Percentiles rank a stretch among this genome's conserved stretches.
Evolutionary conservation across 2,888 invertebrate genomes (phyloP).

Genomic region (Noctua pronuba): DNA sequence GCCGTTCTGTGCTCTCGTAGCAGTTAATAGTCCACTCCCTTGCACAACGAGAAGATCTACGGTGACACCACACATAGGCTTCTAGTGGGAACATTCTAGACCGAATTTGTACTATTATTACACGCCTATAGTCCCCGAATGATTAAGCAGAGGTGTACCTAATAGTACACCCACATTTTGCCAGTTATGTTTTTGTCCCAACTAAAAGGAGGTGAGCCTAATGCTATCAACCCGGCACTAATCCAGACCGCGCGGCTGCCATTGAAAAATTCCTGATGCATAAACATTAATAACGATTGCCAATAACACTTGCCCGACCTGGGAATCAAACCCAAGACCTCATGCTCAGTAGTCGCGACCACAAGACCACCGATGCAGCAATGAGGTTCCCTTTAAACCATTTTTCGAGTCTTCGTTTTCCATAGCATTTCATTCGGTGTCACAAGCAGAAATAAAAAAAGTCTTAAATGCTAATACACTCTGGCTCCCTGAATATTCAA

Average conservation of each 20-base stretch:
- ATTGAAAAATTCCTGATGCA: neutral
- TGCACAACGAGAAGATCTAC: neutral
- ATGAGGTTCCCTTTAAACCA: neutral
- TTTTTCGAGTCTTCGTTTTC: neutral
- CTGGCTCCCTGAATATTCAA: slow-evolving; percentile 62
- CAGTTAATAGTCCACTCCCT: too few relatives aligned
- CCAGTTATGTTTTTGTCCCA: neutral
- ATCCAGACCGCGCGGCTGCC: neutral
- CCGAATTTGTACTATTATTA: neutral
- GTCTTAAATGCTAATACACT: slow-evolving; percentile 44
- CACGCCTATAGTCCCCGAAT: too few relatives aligned
- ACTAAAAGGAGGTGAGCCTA: neutral
- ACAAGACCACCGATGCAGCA: neutral
- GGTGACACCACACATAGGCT: neutral
- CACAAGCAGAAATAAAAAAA: slow-evolving; percentile 6
- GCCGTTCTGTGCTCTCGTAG: neutral
- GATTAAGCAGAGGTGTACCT: too few relatives aligned
- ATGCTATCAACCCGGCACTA: neutral
- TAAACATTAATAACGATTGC: neutral
- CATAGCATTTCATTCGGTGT: too few relatives aligned
- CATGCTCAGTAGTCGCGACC: neutral
- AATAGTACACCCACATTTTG: neutral
- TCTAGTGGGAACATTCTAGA: neutral
- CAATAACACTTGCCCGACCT: neutral
- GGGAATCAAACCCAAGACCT: neutral